A percentile compares a stretch with the other conserved stretches of the same genome.
These are phyloP conservation scores for Gortyna flavago DNA, from an alignment of 2,888 invertebrate species.

Conservation along the genomic window DNA sequence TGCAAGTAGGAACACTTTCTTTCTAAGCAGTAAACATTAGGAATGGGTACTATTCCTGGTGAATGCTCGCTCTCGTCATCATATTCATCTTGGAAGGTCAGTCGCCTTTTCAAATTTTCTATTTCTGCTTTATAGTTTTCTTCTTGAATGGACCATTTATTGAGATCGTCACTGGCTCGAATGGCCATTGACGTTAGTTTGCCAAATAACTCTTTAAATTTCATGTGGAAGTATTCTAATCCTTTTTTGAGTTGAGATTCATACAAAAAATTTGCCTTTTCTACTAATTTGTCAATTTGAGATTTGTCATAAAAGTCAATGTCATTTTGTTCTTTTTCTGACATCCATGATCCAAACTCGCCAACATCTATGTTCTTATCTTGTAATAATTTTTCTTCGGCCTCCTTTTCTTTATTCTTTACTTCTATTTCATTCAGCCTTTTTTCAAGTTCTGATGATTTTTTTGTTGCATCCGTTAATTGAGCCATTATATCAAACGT, in stretches of 20 bases:
- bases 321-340: constrained; percentile 72
- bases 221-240: constrained; percentile 83
- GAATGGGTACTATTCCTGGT: constrained; percentile 78
- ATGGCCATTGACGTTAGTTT: constrained; percentile 85
- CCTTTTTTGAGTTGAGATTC: constrained; percentile 80
- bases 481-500: constrained; percentile 82
- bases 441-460: constrained; percentile 78
- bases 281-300: constrained; percentile 74
- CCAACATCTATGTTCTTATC: constrained; percentile 63
- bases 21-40: constrained; percentile 73
- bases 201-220: constrained; percentile 84
- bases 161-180: constrained; percentile 82
- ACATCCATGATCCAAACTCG: constrained; percentile 83
- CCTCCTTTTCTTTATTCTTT: constrained; percentile 64
- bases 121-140: constrained; percentile 86
- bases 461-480: constrained; percentile 81
- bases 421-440: constrained; percentile 77
- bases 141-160: constrained; percentile 85
- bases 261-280: constrained; percentile 74
- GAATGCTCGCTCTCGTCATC: constrained; percentile 83
- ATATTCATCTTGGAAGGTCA: constrained; percentile 72
- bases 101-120: constrained; percentile 79
- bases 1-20: constrained; percentile 86
- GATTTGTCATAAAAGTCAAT: constrained; percentile 75
- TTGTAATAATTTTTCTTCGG: constrained; percentile 55